Base-by-base conservation (phyloP, 2,888 invertebrate species). In the Mellilla xanthometata region DNA sequence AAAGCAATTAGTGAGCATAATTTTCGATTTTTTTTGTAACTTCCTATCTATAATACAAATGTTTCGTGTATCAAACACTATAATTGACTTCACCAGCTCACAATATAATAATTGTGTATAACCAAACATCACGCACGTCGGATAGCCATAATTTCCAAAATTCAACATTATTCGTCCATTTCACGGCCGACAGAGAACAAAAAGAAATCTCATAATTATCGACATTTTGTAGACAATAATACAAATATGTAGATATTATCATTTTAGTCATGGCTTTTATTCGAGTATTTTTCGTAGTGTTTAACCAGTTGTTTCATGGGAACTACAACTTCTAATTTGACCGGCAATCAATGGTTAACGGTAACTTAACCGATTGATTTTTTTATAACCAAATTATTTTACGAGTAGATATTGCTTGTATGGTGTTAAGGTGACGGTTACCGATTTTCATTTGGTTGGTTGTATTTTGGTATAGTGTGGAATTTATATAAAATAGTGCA, bases 361-460 rank as follows among this genome's bases (percentile, higher is more conserved):
- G 83, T 64, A 68, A 69, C 48, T 51, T 59, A 59, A 54, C 50
- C 72, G 68, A 77, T 82, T 81, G 76, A 81, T 81, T 81, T 79
- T 72, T 80, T 77, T 76, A 75, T 68, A 65, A 72, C 72, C 69
- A 76, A 73, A 75, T 72, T 72, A 73, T 72, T 75, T 75, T 76
- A n/a, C n/a, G n/a, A n/a, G n/a, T n/a, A 61, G 61, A 61, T 67
- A 65, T 72, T 65, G 71, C 72, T 72, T 68, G 57, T 59, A 52
- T 52, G 55, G 49, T 47, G 54, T 80, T 79, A 80, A 79, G 76
- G 73, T 40, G 69, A 68, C 64, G 70, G 1, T 10, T 3, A 3
- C 11, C 1, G 6, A 5, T 8, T 3, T 11, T 9, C 10, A 1
- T 3, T 28, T 28, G 3, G 6, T 11, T 3, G 7, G n/a, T n/a